A percentile compares a stretch with the other conserved stretches of the same genome.
Evolutionary conservation across 2,113 vertebrate genomes (phyloP).

Genomic region (Phoenicopterus ruber): DNA sequence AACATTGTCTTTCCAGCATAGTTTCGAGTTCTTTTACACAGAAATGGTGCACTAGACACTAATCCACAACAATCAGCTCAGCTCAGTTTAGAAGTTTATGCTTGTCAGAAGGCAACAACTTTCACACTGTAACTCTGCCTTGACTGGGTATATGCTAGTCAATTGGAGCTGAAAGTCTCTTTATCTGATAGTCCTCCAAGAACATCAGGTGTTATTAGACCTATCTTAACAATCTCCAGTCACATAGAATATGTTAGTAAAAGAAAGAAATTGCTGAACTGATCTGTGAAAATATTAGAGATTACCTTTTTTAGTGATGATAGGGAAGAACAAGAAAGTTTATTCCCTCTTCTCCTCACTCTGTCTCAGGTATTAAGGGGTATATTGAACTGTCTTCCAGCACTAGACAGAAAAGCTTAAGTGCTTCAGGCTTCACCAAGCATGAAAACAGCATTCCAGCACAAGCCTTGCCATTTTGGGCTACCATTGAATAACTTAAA

Average conservation of each 20-base stretch:
- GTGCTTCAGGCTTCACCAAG: neutral
- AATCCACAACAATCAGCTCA: neutral
- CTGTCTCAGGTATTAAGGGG: neutral
- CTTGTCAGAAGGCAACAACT: neutral
- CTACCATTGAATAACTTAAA: neutral
- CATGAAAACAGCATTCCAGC: neutral
- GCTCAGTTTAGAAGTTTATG: neutral
- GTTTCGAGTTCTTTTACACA: neutral
- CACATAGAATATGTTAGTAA: neutral
- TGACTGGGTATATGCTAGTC: neutral
- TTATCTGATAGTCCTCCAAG: neutral
- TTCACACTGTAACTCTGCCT: neutral
- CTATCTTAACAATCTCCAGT: neutral
- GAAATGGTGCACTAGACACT: neutral
- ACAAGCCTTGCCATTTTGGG: neutral
- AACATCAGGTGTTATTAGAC: neutral
- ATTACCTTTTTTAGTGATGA: neutral
- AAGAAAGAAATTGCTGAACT: neutral
- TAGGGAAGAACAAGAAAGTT: neutral
- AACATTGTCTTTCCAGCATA: neutral
- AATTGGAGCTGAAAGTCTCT: neutral
- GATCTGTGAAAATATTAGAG: neutral
- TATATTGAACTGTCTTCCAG: neutral
- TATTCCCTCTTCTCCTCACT: neutral
- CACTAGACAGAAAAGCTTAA: neutral